Conservation (phyloP, 1,140 invertebrate genomes). For the Hesperophylax magnus region DNA sequence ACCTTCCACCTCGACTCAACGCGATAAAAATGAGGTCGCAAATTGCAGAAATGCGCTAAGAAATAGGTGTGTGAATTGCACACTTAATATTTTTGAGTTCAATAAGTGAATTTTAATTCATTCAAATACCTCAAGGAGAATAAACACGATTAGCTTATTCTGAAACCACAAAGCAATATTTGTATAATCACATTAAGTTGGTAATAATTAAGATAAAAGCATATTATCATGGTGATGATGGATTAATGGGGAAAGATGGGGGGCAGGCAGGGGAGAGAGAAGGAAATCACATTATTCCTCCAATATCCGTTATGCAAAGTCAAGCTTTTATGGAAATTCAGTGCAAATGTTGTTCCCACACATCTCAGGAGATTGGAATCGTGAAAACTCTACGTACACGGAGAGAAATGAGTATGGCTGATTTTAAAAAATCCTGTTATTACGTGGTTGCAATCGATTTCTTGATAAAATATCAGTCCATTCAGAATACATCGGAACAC, state of each 20-base stretch:
- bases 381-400: not conserved
- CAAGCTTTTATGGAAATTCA: constrained; percentile 54
- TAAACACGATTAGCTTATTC: not conserved
- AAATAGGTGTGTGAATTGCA: no score
- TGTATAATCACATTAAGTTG: not conserved
- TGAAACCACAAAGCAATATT: constrained; percentile 33
- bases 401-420: no score
- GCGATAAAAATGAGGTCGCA: not conserved
- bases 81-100: no score
- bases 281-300: constrained; percentile 46
- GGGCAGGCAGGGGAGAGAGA: not conserved
- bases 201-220: constrained; percentile 46
- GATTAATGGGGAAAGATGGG: not conserved
- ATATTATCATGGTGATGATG: constrained; percentile 47
- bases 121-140: not conserved
- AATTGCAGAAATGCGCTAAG: no score
- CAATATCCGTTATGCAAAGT: constrained; percentile 51
- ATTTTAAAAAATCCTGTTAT: no score
- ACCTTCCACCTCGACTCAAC: not conserved
- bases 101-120: no score
- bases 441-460: no score
- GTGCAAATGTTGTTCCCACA: constrained; percentile 42
- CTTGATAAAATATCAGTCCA: no score
- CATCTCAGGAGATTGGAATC: constrained; percentile 13
- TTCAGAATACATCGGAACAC: no score